Evolutionary conservation across 2,888 invertebrate species (phyloP).

Genomic region (Cephus pulcher): DNA sequence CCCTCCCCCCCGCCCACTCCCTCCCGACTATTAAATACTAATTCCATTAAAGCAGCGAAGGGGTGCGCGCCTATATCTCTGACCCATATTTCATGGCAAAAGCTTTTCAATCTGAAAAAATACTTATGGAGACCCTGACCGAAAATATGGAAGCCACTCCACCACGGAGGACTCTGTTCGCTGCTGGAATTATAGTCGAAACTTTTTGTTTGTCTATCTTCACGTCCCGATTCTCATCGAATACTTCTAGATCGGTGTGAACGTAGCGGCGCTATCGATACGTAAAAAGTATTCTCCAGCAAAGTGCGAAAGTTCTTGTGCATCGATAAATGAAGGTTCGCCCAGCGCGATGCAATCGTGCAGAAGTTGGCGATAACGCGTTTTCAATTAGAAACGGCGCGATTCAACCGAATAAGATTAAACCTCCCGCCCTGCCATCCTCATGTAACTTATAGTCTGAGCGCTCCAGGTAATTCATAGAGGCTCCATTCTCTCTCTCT

Average conservation of each 20-base stretch:
- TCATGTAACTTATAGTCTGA: too few species aligned
- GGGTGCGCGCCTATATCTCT: slow-evolving; percentile 61
- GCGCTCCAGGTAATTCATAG: too few species aligned
- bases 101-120: slow-evolving; percentile 60
- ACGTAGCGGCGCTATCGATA: too few species aligned
- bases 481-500: too few species aligned
- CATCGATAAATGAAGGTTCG: slow-evolving; percentile 11
- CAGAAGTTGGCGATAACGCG: slow-evolving; percentile 63
- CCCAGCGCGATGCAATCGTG: slow-evolving; percentile 55
- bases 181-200: slow-evolving; percentile 38
- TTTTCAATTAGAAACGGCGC: slow-evolving; percentile 59
- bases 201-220: slow-evolving; percentile 43
- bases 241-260: too few species aligned
- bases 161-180: slow-evolving; percentile 33
- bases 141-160: slow-evolving; percentile 40
- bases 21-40: slow-evolving; percentile 62
- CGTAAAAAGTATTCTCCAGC: too few species aligned
- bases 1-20: slow-evolving; percentile 1
- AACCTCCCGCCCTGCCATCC: too few species aligned
- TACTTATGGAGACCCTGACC: slow-evolving; percentile 34
- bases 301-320: slow-evolving; percentile 15
- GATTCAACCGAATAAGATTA: slow-evolving; percentile 25
- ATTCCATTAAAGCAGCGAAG: slow-evolving; percentile 66
- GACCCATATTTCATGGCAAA: slow-evolving; percentile 66
- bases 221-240: too few species aligned